Evolutionary conservation across 2,113 vertebrate species (phyloP).

Genomic region (Podarcis cretensis): DNA sequence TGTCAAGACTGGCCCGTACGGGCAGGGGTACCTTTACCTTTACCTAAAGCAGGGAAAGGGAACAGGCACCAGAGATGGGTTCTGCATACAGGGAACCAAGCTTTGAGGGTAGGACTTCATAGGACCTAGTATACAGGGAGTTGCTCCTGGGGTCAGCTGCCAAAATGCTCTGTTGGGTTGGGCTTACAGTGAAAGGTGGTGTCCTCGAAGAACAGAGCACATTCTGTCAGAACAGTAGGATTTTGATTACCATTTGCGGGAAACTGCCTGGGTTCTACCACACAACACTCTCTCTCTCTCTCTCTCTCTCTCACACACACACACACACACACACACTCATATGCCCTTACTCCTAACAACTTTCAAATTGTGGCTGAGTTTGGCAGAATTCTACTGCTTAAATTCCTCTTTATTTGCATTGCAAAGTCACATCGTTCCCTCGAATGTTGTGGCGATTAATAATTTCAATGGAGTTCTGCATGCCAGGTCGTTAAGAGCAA

Average conservation of each 20-base stretch:
- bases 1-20: no score
- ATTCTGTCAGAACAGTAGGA: neutral
- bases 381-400: neutral
- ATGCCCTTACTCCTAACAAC: neutral
- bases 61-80: neutral
- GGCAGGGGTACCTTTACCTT: no score
- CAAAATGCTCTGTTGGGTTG: neutral
- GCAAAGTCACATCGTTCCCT: neutral
- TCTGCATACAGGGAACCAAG: neutral
- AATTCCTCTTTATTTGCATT: slow-evolving; percentile 30
- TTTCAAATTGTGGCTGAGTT: neutral
- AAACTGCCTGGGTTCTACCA: no score
- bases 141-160: neutral
- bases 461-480: neutral
- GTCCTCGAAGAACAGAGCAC: neutral
- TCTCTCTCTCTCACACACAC: no score
- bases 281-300: no score
- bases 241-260: no score
- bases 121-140: neutral
- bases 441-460: neutral
- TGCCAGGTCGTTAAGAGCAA: neutral
- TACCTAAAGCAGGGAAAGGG: no score
- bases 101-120: neutral
- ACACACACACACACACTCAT: no score
- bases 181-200: neutral